Conservation (phyloP, 1,140 invertebrate species). For the Drosophila saltans region DNA sequence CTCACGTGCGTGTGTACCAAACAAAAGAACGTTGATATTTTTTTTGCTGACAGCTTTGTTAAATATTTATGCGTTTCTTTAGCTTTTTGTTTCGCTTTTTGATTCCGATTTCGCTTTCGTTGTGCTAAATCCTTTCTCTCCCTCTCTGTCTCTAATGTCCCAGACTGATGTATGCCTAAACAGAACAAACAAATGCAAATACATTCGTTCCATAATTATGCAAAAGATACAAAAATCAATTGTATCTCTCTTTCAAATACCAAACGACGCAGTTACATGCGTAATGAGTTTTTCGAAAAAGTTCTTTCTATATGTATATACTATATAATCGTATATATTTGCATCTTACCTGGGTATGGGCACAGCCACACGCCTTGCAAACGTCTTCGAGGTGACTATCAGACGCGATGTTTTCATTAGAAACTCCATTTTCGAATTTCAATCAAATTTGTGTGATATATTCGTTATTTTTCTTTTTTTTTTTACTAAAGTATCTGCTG, state of each 20-base stretch:
- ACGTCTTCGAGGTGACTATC: slow-evolving; percentile 77
- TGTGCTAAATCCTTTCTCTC: slow-evolving; percentile 2
- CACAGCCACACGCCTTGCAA: slow-evolving; percentile 75
- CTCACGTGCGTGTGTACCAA: slow-evolving; percentile 70
- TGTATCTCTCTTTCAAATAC: slow-evolving; percentile 33
- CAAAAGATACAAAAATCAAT: slow-evolving; percentile 41
- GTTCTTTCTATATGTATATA: slow-evolving; percentile 24
- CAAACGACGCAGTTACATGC: slow-evolving; percentile 72
- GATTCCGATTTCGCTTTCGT: slow-evolving; percentile 10
- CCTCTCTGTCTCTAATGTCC: slow-evolving; percentile 26
- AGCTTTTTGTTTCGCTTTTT: slow-evolving; percentile 52
- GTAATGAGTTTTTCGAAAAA: slow-evolving; percentile 55
- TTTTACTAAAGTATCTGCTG: neutral
- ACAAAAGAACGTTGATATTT: slow-evolving; percentile 46
- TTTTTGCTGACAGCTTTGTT: slow-evolving; percentile 53
- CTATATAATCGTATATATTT: slow-evolving; percentile 39
- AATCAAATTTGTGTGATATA: too few relatives aligned
- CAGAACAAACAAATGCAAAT: slow-evolving; percentile 69
- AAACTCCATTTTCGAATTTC: slow-evolving; percentile 70
- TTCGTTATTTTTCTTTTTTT: neutral
- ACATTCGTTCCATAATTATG: slow-evolving; percentile 31
- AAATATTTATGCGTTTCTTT: slow-evolving; percentile 67
- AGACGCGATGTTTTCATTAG: slow-evolving; percentile 81
- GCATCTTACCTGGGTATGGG: slow-evolving; percentile 79
- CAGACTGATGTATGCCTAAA: slow-evolving; percentile 59